phyloP scores from a whole-genome alignment of 2,888 invertebrate species.

The Papilio protenor region DNA sequence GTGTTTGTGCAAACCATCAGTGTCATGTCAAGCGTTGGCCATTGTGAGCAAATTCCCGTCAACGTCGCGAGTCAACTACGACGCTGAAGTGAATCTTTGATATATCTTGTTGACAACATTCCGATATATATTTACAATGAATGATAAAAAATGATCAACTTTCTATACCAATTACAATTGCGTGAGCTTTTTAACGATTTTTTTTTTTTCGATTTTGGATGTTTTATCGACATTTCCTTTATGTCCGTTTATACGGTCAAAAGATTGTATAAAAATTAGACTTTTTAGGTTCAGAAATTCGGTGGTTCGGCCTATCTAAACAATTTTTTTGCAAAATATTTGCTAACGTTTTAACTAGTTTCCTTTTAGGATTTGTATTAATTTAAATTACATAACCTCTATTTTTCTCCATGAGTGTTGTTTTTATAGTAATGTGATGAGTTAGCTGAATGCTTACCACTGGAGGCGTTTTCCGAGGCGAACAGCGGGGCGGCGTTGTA shows the following conservation, averaged over 20 bases:
- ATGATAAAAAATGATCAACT: neutral
- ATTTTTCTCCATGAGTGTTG: neutral
- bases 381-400: neutral
- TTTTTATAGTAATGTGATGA: conserved; percentile 17
- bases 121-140: neutral
- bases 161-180: neutral
- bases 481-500: conserved; percentile 84
- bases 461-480: conserved; percentile 84
- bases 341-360: neutral
- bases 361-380: neutral
- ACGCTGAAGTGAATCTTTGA: conserved; percentile 2
- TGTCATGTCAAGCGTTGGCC: conserved; percentile 5
- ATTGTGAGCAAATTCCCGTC: conserved; percentile 40
- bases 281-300: no score
- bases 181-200: neutral
- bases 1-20: conserved; percentile 30
- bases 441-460: conserved; percentile 68
- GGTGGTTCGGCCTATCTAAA: neutral
- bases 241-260: no score
- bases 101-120: neutral
- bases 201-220: neutral
- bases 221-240: neutral
- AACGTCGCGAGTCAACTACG: conserved; percentile 34
- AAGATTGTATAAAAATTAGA: no score
- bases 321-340: neutral